Percentiles rank a stretch among this genome's conserved stretches.
These are phyloP conservation scores for Denticeps clupeoides DNA, from an alignment of 2,797 vertebrate species.

Conservation along the genomic window DNA sequence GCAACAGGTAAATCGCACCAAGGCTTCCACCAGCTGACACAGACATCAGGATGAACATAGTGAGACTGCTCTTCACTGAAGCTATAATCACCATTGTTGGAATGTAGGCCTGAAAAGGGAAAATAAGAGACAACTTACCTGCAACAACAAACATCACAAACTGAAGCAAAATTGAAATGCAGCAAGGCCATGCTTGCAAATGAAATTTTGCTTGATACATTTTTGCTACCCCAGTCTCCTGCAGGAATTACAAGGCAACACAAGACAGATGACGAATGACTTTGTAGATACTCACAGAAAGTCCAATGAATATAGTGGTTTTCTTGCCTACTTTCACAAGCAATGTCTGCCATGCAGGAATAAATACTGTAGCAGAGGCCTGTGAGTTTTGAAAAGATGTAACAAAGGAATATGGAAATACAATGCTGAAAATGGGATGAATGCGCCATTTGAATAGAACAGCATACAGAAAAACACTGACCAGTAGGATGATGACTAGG, in stretches of 20 bases:
- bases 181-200: no score
- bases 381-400: constrained; percentile 14
- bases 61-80: constrained; percentile 30
- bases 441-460: no score
- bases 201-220: no score
- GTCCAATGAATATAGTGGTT: constrained; percentile 37
- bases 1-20: constrained; percentile 41
- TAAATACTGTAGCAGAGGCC: constrained; percentile 38
- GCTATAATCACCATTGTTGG: constrained; percentile 37
- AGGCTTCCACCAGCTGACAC: constrained; percentile 39
- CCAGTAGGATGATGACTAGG: constrained; percentile 42
- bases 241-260: background rate
- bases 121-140: no score
- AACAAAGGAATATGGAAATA: no score
- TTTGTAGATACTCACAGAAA: constrained; percentile 37
- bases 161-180: no score
- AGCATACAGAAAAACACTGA: constrained; percentile 4
- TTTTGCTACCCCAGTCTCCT: no score
- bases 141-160: no score
- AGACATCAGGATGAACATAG: constrained; percentile 24
- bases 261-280: background rate
- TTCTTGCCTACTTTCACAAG: constrained; percentile 49
- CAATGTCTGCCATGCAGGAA: constrained; percentile 48
- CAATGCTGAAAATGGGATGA: no score
- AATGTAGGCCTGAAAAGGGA: constrained; percentile 35